A percentile compares a stretch with the other conserved stretches of the same genome.
These are phyloP conservation scores for Neoascia interrupta DNA, from an alignment of 2,888 invertebrate species.

Conservation along the genomic window DNA sequence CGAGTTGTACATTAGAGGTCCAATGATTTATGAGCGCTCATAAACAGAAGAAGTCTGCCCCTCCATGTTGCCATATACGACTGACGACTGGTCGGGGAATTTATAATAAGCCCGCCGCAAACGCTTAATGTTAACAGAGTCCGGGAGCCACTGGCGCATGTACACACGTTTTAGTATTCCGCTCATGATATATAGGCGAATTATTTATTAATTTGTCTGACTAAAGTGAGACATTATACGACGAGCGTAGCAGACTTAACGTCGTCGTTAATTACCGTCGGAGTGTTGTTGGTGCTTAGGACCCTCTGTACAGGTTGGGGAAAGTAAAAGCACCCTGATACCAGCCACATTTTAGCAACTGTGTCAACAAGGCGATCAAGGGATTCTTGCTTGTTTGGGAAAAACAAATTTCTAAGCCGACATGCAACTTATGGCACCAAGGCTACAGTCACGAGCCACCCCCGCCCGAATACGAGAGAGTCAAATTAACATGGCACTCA, in stretches of 20 bases:
- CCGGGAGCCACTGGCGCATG: background rate
- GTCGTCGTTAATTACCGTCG: conserved; percentile 59
- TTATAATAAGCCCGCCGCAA: conserved; percentile 45
- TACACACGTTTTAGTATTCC: conserved; percentile 27
- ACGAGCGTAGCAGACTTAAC: conserved; percentile 56
- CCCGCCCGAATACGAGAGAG: too few relatives aligned
- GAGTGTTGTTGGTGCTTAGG: conserved; percentile 3
- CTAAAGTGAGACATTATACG: conserved; percentile 66
- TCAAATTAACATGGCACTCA: too few relatives aligned
- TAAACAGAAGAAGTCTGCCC: conserved; percentile 57
- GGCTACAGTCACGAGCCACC: too few relatives aligned
- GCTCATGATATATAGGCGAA: conserved; percentile 59
- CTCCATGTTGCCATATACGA: conserved; percentile 17
- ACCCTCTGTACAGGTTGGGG: too few relatives aligned
- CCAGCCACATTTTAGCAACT: too few relatives aligned
- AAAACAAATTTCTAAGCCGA: too few relatives aligned
- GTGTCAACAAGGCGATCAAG: too few relatives aligned
- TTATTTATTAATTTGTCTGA: conserved; percentile 65
- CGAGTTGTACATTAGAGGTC: conserved; percentile 34
- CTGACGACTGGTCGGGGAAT: conserved; percentile 55
- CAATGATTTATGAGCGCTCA: conserved; percentile 44
- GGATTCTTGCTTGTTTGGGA: too few relatives aligned
- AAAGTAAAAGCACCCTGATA: too few relatives aligned
- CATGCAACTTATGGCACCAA: conserved; percentile 11
- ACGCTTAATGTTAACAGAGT: conserved; percentile 22